These are phyloP conservation scores for Acestrorhynchus altus DNA, from an alignment of 2,797 vertebrate genomes.

Conservation along the genomic window DNA sequence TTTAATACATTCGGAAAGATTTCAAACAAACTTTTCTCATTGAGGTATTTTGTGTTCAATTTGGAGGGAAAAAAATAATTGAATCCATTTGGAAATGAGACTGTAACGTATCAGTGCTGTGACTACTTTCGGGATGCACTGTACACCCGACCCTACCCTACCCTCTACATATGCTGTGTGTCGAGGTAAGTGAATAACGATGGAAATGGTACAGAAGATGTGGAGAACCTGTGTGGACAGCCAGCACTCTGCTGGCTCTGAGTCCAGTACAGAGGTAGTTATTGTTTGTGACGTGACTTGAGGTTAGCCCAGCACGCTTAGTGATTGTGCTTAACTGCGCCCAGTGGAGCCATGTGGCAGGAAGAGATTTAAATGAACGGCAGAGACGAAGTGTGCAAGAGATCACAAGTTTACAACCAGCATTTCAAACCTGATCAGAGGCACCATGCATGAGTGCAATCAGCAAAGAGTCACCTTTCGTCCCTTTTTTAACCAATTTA, in stretches of 20 bases:
- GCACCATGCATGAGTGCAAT: background rate
- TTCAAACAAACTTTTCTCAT: no score
- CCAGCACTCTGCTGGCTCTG: conserved; percentile 10
- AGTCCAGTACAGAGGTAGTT: conserved; percentile 22
- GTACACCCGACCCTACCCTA: background rate
- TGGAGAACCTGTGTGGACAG: conserved; percentile 1
- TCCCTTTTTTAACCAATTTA: background rate
- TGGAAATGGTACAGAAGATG: conserved; percentile 5
- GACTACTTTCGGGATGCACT: no score
- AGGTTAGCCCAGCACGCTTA: conserved; percentile 36
- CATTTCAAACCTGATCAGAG: background rate
- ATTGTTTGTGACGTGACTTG: conserved; percentile 40
- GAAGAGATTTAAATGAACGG: conserved; percentile 19
- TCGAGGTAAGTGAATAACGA: background rate
- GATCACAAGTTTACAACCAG: background rate
- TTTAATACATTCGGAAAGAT: no score
- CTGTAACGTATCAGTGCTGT: no score
- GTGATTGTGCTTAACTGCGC: conserved; percentile 13
- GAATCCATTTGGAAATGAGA: no score
- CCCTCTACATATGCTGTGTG: background rate
- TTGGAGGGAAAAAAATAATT: no score
- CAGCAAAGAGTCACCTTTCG: background rate
- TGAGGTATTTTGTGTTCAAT: no score
- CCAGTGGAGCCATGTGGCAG: conserved; percentile 1
- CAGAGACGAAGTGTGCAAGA: background rate